Evolutionary conservation across 2,797 vertebrate genomes (phyloP), one percentile per base, ranked within the genome.

Genomic region (Enteromius paludinosus): DNA sequence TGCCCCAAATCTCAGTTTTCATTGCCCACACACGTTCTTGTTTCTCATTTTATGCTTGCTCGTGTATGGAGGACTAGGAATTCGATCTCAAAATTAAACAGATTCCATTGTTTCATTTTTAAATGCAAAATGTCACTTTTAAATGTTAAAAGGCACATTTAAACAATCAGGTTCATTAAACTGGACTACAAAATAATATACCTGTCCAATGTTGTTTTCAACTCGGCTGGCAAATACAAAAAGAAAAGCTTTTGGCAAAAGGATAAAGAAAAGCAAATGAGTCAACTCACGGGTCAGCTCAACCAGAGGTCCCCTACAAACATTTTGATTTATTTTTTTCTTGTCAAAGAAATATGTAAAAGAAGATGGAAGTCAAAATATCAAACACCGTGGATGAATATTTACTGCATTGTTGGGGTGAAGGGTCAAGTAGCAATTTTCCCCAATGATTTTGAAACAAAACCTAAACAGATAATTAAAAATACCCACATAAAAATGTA

Each of bases 171-270:
- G 3, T 54, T 54, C 20, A 54, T 30, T 49, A 0, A 30, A 49
- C 12, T 7, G 12, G 11, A 72, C 10, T 7, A 4, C 33, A 52
- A 72, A 33, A 52, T 33, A 71, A 33, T 9, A 49, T 4, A 30
- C 8, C 10, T 33, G 70, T 52, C 5, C 18, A 52, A 20, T 72
- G 25, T 12, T 35, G 12, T 68, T 70, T 70, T 33, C 7, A 38
- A 17, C 12, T 38, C 4, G 8, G 14, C 71, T 25, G 52, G 52
- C 49, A 74, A 56, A 73, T 10, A 10, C 11, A 73, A 54, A 23
- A 15, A 38, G 30, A 73, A 54, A 73, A 33, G 47, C 10, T 35
- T 35, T 54, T 73, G 28, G 70, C 47, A 72, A 54, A 73, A 54
- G 6, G 12, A 54, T 3, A 18, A 54, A 54, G 25, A 71, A 28